Evolutionary conservation across 2,113 vertebrate species (phyloP), one percentile per base, ranked within the genome.

Genomic region (Seriola quinqueradiata): DNA sequence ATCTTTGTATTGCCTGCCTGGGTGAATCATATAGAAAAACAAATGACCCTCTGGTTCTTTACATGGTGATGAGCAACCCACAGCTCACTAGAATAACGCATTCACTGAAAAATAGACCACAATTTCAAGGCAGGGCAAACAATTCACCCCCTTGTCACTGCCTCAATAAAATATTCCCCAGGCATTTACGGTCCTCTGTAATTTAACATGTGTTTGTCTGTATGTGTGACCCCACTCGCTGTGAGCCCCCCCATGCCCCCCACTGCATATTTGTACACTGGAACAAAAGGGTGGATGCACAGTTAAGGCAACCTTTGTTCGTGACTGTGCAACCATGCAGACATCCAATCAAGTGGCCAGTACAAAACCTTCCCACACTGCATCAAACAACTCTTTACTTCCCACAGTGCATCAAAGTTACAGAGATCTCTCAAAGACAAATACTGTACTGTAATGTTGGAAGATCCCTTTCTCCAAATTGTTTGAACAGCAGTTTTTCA

Each of bases 281-380:
- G 82, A 89, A 95, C 93, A 94, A 94, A 93, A 90, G 82, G 87
- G 67, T 90, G 92, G 89, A 93, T 91, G 90, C 91, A 85, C 90
- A 89, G 94, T 95, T 93, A 86, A 91, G 91, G 91, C 90, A 88
- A 91, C 91, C 90, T 93, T 96, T 96, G 95, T 96, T 92, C 50
- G 73, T 92, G 92, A 93, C 94, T 91, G 92, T 87, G 93, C 93
- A 94, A 92, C 92, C 94, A 91, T 93, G 93, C 86, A 82, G 84
- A 89, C 88, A 88, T 87, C 88, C 87, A 92, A 94, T 92, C 92
- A 93, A 91, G 83, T 84, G 71, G 65, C 82, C 89, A 19, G 78
- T 10, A 40, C 75, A 81, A 58, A 89, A 84, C 74, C 86, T 86
- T 89, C 90, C 90, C 80, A 89, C 89, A 89, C 69, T 66, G 74